phyloP scores from a whole-genome alignment of 92 coral and sea anemone genomes.

The Actinernus sp. region DNA sequence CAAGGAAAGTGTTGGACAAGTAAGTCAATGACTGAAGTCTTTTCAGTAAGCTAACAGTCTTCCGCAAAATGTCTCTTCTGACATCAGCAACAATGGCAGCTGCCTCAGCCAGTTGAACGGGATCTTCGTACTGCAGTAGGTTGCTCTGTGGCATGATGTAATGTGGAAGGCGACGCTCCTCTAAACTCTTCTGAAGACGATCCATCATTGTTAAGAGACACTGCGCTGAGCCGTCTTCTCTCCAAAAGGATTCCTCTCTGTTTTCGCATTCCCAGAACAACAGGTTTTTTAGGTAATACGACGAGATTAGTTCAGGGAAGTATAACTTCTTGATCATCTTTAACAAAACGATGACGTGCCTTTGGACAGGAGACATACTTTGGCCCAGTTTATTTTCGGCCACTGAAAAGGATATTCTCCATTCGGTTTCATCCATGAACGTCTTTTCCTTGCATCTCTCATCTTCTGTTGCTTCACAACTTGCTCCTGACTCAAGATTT shows the following conservation, averaged over 20 bases:
- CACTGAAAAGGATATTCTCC: constrained; percentile 81
- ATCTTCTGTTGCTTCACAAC: not conserved
- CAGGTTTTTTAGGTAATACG: constrained; percentile 74
- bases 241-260: constrained; percentile 58
- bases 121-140: constrained; percentile 67
- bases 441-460: not conserved
- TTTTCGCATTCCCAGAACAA: constrained; percentile 84
- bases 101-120: constrained; percentile 55
- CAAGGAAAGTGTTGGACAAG: constrained; percentile 25
- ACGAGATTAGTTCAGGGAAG: constrained; percentile 65
- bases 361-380: constrained; percentile 78
- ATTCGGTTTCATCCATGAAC: constrained; percentile 75
- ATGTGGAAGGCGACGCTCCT: constrained; percentile 59
- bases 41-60: constrained; percentile 38
- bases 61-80: constrained; percentile 42
- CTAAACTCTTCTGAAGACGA: constrained; percentile 74
- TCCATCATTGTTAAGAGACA: constrained; percentile 70
- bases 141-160: constrained; percentile 80
- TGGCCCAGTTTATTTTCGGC: constrained; percentile 85
- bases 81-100: constrained; percentile 55
- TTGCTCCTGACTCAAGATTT: constrained; percentile 26
- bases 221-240: constrained; percentile 66
- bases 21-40: constrained; percentile 47
- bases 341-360: constrained; percentile 68
- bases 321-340: constrained; percentile 74